Conservation (phyloP, 2,888 invertebrate genomes). For the Watsonalla cultraria region DNA sequence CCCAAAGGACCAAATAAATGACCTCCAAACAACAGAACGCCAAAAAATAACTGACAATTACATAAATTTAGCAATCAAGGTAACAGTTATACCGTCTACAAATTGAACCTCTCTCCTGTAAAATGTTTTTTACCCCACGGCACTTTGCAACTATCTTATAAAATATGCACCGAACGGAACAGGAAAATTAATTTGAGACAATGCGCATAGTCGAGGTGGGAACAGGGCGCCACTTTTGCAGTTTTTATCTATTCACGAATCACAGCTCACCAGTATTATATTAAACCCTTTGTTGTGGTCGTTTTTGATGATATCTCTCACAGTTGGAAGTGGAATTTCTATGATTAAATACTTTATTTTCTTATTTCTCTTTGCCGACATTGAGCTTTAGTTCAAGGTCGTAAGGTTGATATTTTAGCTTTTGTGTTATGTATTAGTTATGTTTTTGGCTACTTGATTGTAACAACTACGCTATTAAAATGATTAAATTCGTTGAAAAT, state of each 20-base stretch:
- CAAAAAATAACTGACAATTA: constrained; percentile 16
- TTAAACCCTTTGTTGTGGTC: neutral
- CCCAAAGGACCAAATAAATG: no score
- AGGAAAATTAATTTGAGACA: constrained; percentile 74
- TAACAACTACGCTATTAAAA: no score
- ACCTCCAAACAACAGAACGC: no score
- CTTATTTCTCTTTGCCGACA: no score
- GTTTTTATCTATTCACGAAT: constrained; percentile 18
- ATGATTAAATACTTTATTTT: no score
- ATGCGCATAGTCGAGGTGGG: constrained; percentile 39
- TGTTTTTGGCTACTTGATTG: no score
- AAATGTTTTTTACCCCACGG: constrained; percentile 29
- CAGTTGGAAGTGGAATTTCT: no score
- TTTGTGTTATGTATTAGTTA: no score
- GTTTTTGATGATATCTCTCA: no score
- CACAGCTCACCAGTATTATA: neutral
- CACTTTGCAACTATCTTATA: constrained; percentile 65
- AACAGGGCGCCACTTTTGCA: constrained; percentile 24
- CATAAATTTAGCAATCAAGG: constrained; percentile 27
- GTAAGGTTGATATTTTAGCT: no score
- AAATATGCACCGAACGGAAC: constrained; percentile 67
- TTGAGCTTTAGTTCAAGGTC: no score
- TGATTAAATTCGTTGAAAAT: no score
- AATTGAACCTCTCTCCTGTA: constrained; percentile 44
- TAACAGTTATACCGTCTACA: constrained; percentile 26